phyloP scores from a whole-genome alignment of 2,113 vertebrate species.

The Cyanoliseus patagonus region DNA sequence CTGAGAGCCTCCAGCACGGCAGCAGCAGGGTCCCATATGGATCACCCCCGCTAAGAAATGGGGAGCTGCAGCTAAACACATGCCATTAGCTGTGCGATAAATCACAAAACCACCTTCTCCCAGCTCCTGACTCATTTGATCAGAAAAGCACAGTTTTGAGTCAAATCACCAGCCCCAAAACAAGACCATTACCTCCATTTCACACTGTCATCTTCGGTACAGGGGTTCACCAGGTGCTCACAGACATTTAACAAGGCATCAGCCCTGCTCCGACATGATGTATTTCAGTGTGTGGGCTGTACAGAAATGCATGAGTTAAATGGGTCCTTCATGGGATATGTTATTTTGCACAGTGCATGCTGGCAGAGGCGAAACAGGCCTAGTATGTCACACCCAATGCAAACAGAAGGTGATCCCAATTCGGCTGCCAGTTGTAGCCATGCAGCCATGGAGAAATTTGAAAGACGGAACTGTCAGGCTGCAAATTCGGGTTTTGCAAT shows the following conservation, averaged over 20 bases:
- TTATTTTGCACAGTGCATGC: background rate
- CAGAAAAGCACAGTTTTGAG: background rate
- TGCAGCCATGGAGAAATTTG: background rate
- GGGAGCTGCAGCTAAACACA: background rate
- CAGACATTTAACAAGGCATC: background rate
- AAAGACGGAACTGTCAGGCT: accelerated
- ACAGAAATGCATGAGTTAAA: background rate
- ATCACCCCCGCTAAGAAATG: accelerated
- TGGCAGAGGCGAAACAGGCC: background rate
- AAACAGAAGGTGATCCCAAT: background rate
- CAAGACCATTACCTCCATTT: accelerated
- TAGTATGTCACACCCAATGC: background rate
- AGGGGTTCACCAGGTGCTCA: accelerated
- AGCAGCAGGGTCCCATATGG: accelerated
- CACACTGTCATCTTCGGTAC: accelerated
- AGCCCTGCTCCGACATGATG: background rate
- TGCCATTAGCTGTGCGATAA: no score
- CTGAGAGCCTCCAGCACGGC: background rate
- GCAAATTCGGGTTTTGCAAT: background rate
- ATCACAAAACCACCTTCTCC: background rate
- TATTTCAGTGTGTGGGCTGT: background rate
- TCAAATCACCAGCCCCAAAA: background rate
- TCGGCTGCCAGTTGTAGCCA: background rate
- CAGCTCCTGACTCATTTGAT: accelerated
- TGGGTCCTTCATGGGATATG: background rate